Base-by-base conservation (phyloP, 2,113 vertebrate species). In the Oryzias curvinotus region DNA sequence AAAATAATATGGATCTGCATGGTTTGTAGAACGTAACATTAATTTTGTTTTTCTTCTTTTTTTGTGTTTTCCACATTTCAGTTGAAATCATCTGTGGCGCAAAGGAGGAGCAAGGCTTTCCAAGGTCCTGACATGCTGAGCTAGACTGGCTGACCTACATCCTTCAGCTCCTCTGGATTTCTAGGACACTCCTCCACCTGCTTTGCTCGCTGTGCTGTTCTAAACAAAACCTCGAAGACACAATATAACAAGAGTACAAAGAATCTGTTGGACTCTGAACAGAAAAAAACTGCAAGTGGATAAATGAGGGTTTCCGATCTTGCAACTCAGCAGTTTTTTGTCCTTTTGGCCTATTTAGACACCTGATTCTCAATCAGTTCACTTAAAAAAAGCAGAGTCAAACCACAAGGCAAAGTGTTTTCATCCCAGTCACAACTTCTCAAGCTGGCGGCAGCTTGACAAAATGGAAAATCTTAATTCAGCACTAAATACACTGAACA, bases 381-480 rank as follows among this genome's bases (percentile, higher is more conserved):
- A 36, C 36, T 36, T 36, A 36, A 36, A 36, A 36, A 28, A 36
- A 36, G 8, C 36, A 36, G 36, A 10, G 36, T 3, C 36, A 36
- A 57, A 70, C 7, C 46, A 59, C 52, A 15, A 66, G 48, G 65
- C 52, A 62, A 56, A 19, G 52, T 43, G n/a, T 62, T 69, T 62
- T 49, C 26, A 45, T 68, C 14, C 44, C 61, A 30, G 30, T 52
- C 62, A 52, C 45, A 25, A 63, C 56, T 57, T 75, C 82, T 59
- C 68, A 90, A 89, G 73, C 85, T 87, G 88, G 89, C 83, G 80
- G 42, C 74, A 54, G 66, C 41, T 49, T 62, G 48, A 68, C 63
- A 63, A 87, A 83, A 93, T 93, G 93, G 93, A 94, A 90, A 90
- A 76, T 66, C 73, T 92, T 63, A 90, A 72, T 36, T 84, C 90